Evolutionary conservation across 2,797 vertebrate species (phyloP).

Genomic region (Neosilurus mollespiculum): DNA sequence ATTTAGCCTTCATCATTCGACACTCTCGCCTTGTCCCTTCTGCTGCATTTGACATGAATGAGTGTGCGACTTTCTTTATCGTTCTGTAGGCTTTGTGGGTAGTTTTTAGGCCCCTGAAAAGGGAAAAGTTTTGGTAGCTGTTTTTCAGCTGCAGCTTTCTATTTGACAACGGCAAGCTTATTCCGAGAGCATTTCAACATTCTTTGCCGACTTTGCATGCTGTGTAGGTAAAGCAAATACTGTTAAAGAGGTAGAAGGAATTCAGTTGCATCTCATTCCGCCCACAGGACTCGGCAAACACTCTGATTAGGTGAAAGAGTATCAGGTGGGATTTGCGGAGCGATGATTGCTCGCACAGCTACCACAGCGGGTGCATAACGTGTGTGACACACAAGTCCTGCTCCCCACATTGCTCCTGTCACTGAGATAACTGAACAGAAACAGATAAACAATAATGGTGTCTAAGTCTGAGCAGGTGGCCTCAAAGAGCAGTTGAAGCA

Average conservation of each 20-base stretch:
- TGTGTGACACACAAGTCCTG: slow-evolving; percentile 28
- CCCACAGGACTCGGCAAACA: background rate
- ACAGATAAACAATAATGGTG: slow-evolving; percentile 51
- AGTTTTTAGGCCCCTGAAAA: background rate
- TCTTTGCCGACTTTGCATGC: background rate
- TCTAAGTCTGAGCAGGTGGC: slow-evolving; percentile 57
- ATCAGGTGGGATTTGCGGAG: slow-evolving; percentile 21
- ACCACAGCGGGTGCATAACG: slow-evolving; percentile 15
- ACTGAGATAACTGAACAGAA: slow-evolving; percentile 51
- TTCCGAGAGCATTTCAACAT: background rate
- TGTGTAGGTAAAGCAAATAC: background rate
- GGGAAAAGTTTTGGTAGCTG: slow-evolving; percentile 11
- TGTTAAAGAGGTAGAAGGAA: slow-evolving; percentile 5
- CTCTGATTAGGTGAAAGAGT: slow-evolving; percentile 29
- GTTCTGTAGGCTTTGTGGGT: slow-evolving; percentile 6
- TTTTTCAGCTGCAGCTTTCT: background rate
- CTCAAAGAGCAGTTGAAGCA: slow-evolving; percentile 66
- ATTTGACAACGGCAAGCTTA: slow-evolving; percentile 16
- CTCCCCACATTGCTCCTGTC: slow-evolving; percentile 27
- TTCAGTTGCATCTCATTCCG: slow-evolving; percentile 21
- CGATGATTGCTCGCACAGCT: slow-evolving; percentile 26
- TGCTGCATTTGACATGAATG: slow-evolving; percentile 20
- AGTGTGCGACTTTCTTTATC: slow-evolving; percentile 9
- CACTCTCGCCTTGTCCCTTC: background rate
- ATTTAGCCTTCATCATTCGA: slow-evolving; percentile 30